Conservation (phyloP, 1,140 invertebrate genomes). For the Trichonephila clavipes region DNA sequence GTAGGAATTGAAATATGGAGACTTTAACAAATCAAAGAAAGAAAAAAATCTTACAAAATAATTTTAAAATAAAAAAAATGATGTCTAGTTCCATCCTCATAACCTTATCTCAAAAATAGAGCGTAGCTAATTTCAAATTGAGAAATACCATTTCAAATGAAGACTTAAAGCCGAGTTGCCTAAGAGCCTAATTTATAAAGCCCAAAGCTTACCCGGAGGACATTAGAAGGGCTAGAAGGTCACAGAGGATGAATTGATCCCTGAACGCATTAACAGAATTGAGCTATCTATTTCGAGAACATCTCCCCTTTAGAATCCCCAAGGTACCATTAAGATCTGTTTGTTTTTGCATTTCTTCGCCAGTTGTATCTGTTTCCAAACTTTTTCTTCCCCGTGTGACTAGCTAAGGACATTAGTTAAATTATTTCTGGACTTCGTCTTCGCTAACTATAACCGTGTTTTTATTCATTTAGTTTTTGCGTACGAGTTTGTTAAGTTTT, state of each 20-base stretch:
- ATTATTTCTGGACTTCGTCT: neutral
- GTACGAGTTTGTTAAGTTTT: too few species aligned
- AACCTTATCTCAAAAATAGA: too few species aligned
- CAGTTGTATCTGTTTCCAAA: neutral
- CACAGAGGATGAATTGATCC: conserved; percentile 1
- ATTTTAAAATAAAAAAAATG: too few species aligned
- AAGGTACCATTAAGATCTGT: conserved; percentile 1
- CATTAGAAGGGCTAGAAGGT: conserved; percentile 11
- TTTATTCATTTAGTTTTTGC: neutral
- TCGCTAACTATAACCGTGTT: neutral
- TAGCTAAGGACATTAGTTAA: neutral
- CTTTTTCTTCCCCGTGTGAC: neutral
- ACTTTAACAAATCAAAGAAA: too few species aligned
- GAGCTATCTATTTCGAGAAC: neutral
- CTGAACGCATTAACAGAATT: conserved; percentile 15
- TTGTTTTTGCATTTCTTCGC: conserved; percentile 10
- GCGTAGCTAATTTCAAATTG: too few species aligned
- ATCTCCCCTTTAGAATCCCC: neutral
- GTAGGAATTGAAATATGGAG: too few species aligned
- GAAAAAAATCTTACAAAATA: too few species aligned
- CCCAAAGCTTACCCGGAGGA: too few species aligned
- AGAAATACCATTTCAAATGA: too few species aligned
- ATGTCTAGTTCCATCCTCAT: too few species aligned
- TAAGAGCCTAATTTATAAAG: too few species aligned
- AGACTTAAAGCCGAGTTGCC: too few species aligned